Conservation (phyloP, 2,888 invertebrate species). For the Hesperia comma region DNA sequence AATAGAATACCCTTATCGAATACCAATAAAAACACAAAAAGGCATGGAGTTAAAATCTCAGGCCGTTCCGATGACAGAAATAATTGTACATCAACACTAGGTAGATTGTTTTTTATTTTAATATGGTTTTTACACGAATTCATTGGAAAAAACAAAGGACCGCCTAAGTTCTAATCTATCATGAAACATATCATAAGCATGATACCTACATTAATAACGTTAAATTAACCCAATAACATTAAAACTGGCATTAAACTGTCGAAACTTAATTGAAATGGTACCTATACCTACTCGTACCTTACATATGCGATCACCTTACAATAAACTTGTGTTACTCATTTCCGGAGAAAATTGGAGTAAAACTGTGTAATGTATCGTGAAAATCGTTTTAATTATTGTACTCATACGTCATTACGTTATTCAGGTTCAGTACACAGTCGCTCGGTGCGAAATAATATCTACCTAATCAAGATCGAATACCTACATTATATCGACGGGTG, state of each 20-base stretch:
- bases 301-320: not conserved
- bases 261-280: not conserved
- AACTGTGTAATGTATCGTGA: constrained; percentile 12
- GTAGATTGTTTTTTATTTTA: no score
- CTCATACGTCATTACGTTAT: not conserved
- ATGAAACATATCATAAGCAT: not conserved
- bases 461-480: not conserved
- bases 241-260: not conserved
- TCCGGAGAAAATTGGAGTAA: constrained; percentile 9
- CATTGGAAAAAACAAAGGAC: not conserved
- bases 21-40: no score
- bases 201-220: not conserved
- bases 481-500: no score
- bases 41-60: not conserved
- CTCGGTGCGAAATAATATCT: not conserved
- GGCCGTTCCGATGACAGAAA: not conserved
- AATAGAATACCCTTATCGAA: no score
- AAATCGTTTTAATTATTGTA: constrained; percentile 8
- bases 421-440: not conserved
- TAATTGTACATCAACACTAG: not conserved
- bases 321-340: constrained; percentile 4
- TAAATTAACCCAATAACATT: no score
- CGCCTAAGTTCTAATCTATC: not conserved
- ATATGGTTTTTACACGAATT: no score
- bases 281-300: no score